phyloP scores from a whole-genome alignment of 2,797 vertebrate genomes.

The Sebastes oblongus region DNA sequence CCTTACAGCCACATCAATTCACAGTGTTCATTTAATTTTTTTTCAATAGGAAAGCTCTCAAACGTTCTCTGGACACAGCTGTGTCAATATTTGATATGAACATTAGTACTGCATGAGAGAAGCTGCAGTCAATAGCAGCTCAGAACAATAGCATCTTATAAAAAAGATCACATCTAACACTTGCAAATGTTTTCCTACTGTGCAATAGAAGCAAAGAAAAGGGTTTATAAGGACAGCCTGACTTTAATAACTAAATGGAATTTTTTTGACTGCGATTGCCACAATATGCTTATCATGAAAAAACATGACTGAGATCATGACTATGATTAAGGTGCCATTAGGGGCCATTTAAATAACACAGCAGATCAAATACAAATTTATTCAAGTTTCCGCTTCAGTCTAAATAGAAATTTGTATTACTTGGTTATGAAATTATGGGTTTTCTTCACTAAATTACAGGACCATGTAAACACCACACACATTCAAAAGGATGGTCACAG shows the following conservation, averaged over 20 bases:
- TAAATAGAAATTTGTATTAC: background rate
- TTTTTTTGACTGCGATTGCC: background rate
- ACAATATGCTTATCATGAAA: background rate
- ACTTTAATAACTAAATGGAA: constrained; percentile 8
- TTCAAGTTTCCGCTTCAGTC: background rate
- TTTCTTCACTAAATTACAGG: constrained; percentile 2
- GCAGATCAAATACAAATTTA: background rate
- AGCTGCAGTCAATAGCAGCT: constrained; percentile 29
- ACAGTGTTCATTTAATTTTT: background rate
- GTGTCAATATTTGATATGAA: constrained; percentile 65
- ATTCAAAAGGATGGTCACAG: background rate
- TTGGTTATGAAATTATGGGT: background rate
- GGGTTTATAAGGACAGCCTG: background rate
- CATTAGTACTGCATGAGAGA: constrained; percentile 28
- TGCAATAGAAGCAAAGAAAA: background rate
- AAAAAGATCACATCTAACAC: constrained; percentile 17
- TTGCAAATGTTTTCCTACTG: constrained; percentile 7
- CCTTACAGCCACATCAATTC: background rate
- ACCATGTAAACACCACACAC: background rate
- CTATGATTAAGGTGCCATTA: background rate
- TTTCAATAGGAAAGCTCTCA: background rate
- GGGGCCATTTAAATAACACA: background rate
- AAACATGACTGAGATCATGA: background rate
- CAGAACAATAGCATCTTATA: constrained; percentile 28
- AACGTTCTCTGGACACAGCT: constrained; percentile 45